Evolutionary conservation across 2,888 invertebrate genomes (phyloP).

Genomic region (Helicoverpa assulta): DNA sequence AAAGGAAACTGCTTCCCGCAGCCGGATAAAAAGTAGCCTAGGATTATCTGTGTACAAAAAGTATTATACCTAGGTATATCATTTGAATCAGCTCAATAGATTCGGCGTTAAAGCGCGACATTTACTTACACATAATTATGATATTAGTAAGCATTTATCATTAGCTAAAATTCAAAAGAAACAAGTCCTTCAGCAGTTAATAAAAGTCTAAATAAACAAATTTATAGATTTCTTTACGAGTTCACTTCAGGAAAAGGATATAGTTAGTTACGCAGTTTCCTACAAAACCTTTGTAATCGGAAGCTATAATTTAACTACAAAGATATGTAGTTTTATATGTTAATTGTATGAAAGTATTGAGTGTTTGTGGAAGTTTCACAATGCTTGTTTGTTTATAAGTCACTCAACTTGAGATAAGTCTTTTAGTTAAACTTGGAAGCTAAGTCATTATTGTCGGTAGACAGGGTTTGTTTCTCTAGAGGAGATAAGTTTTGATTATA

Average conservation of each 20-base stretch:
- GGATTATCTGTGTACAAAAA: too few species aligned
- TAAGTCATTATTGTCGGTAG: constrained; percentile 45
- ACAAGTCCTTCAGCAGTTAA: neutral
- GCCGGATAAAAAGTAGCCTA: too few species aligned
- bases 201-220: neutral
- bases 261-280: constrained; percentile 38
- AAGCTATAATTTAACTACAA: constrained; percentile 35
- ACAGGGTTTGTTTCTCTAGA: constrained; percentile 16
- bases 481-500: constrained; percentile 8
- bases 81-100: too few species aligned
- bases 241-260: constrained; percentile 53
- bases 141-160: too few species aligned
- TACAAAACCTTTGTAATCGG: constrained; percentile 41
- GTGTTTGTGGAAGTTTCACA: constrained; percentile 20
- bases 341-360: neutral
- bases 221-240: constrained; percentile 32
- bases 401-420: constrained; percentile 52
- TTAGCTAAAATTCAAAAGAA: neutral
- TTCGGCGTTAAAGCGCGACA: too few species aligned
- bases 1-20: too few species aligned
- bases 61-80: too few species aligned
- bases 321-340: constrained; percentile 19
- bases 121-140: too few species aligned
- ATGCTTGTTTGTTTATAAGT: constrained; percentile 37
- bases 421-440: constrained; percentile 25